These are phyloP conservation scores for Melanitta fusca DNA, from an alignment of 2,797 vertebrate species.

Conservation along the genomic window DNA sequence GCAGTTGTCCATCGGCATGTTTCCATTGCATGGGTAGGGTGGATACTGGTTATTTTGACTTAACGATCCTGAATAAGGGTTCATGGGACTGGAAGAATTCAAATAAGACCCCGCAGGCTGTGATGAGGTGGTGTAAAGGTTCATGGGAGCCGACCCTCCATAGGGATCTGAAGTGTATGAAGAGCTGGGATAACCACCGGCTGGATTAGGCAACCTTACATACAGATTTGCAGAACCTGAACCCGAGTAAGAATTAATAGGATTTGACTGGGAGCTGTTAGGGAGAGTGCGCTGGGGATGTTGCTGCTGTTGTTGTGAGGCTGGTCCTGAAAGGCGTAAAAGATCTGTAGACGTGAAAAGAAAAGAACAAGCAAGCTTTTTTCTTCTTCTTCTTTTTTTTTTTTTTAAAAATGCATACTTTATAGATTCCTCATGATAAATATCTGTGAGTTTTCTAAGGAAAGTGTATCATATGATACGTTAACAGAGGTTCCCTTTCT, in stretches of 20 bases:
- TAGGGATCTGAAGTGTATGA: constrained; percentile 85
- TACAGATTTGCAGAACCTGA: constrained; percentile 82
- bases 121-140: constrained; percentile 84
- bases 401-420: not conserved
- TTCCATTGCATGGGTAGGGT: constrained; percentile 91
- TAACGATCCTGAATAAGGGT: constrained; percentile 81
- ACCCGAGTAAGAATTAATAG: constrained; percentile 80
- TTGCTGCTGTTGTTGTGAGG: constrained; percentile 52
- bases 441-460: not conserved
- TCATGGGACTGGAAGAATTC: constrained; percentile 86
- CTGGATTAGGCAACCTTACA: constrained; percentile 83
- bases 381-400: not conserved
- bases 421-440: not conserved
- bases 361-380: not conserved
- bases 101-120: constrained; percentile 87
- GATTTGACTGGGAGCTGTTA: constrained; percentile 79
- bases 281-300: constrained; percentile 75
- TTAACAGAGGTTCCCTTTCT: constrained; percentile 9
- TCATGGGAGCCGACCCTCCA: constrained; percentile 80
- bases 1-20: constrained; percentile 86
- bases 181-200: constrained; percentile 85
- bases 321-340: constrained; percentile 78
- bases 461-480: not conserved
- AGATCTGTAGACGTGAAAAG: constrained; percentile 75
- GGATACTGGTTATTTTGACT: constrained; percentile 84